Evolutionary conservation across 2,888 invertebrate species (phyloP).

Genomic region (Megastigmus dorsalis): DNA sequence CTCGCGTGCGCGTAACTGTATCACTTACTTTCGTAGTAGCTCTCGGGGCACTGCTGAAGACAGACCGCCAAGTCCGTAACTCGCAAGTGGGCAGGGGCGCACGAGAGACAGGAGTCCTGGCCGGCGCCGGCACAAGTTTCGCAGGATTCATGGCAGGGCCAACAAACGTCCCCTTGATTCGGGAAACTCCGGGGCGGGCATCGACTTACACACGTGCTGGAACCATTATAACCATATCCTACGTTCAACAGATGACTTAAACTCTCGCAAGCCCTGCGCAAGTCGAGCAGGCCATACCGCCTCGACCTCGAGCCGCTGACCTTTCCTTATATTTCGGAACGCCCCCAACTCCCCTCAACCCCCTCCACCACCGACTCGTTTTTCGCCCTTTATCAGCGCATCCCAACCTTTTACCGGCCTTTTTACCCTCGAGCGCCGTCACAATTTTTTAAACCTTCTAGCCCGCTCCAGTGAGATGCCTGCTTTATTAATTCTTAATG

Average conservation of each 20-base stretch:
- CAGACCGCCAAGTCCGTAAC: slow-evolving; percentile 91
- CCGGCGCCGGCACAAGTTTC: slow-evolving; percentile 92
- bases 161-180: slow-evolving; percentile 87
- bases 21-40: slow-evolving; percentile 87
- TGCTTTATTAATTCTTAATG: too few relatives aligned
- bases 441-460: too few relatives aligned
- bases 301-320: too few relatives aligned
- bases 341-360: too few relatives aligned
- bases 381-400: too few relatives aligned
- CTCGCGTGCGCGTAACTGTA: not conserved
- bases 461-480: too few relatives aligned
- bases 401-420: too few relatives aligned
- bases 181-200: slow-evolving; percentile 91
- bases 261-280: too few relatives aligned
- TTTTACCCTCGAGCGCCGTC: too few relatives aligned
- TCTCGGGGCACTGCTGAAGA: slow-evolving; percentile 91
- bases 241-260: slow-evolving; percentile 20
- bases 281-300: too few relatives aligned
- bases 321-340: too few relatives aligned
- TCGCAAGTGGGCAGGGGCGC: slow-evolving; percentile 88
- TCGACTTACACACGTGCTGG: slow-evolving; percentile 87
- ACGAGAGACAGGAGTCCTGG: slow-evolving; percentile 89
- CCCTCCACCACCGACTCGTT: too few relatives aligned
- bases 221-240: slow-evolving; percentile 54
- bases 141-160: slow-evolving; percentile 92